These are phyloP conservation scores for Myopa testacea DNA, from an alignment of 2,888 invertebrate genomes.

Conservation along the genomic window DNA sequence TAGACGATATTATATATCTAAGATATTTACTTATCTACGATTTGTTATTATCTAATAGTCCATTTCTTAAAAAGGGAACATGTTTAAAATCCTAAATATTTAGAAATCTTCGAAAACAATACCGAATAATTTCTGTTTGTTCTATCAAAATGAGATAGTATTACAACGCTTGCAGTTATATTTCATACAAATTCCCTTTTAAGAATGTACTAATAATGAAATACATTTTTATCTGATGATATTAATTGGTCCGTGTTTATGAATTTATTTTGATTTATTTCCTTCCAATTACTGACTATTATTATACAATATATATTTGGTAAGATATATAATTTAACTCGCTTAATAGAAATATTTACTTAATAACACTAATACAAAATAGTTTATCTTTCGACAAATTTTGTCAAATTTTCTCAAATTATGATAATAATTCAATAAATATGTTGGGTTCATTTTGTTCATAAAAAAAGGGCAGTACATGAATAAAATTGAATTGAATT, in stretches of 20 bases:
- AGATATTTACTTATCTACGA: not conserved
- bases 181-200: too few relatives aligned
- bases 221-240: constrained; percentile 44
- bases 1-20: not conserved
- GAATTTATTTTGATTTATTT: constrained; percentile 57
- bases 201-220: not conserved
- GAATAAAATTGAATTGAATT: too few relatives aligned
- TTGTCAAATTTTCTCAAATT: too few relatives aligned
- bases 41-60: not conserved
- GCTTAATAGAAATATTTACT: too few relatives aligned
- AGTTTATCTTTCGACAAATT: too few relatives aligned
- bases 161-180: not conserved
- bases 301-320: not conserved
- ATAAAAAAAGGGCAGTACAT: too few relatives aligned
- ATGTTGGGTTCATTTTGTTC: too few relatives aligned
- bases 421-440: too few relatives aligned
- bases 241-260: constrained; percentile 62
- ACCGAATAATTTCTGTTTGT: not conserved
- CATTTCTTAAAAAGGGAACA: not conserved
- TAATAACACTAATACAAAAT: too few relatives aligned
- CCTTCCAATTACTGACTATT: constrained; percentile 52
- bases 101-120: constrained; percentile 25
- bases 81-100: not conserved
- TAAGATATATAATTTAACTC: too few relatives aligned
- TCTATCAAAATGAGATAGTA: not conserved